Evolutionary conservation across 2,797 vertebrate genomes (phyloP).

Genomic region (Thalassophryne amazonica): DNA sequence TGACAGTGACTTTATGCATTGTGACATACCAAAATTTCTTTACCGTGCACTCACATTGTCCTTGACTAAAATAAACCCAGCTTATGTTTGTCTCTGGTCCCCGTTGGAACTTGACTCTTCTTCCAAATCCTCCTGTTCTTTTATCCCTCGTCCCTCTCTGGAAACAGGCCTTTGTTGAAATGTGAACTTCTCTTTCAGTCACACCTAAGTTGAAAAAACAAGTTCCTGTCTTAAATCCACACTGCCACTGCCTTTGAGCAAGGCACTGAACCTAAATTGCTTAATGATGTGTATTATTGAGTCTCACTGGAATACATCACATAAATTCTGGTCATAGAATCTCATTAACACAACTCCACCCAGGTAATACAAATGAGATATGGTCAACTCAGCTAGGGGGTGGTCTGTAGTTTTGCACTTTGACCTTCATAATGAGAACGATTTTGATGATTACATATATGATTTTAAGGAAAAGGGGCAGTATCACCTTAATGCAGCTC

Average conservation of each 20-base stretch:
- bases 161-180: no score
- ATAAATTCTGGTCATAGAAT: no score
- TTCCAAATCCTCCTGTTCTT: constrained; percentile 30
- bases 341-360: no score
- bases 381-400: no score
- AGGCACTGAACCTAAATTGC: not conserved
- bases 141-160: not conserved
- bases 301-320: no score
- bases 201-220: not conserved
- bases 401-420: no score
- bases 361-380: no score
- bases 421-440: no score
- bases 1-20: constrained; percentile 3
- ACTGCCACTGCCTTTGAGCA: not conserved
- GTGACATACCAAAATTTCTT: not conserved
- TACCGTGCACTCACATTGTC: constrained; percentile 24
- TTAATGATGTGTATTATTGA: no score
- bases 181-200: constrained; percentile 10
- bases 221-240: not conserved
- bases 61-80: constrained; percentile 70
- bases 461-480: no score
- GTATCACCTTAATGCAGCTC: no score
- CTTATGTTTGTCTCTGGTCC: constrained; percentile 33
- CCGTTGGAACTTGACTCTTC: constrained; percentile 45
- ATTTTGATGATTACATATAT: no score